Percentiles rank a stretch among this genome's conserved stretches.
Evolutionary conservation across 2,113 vertebrate species (phyloP).

Genomic region (Cyprinodon tularosa): DNA sequence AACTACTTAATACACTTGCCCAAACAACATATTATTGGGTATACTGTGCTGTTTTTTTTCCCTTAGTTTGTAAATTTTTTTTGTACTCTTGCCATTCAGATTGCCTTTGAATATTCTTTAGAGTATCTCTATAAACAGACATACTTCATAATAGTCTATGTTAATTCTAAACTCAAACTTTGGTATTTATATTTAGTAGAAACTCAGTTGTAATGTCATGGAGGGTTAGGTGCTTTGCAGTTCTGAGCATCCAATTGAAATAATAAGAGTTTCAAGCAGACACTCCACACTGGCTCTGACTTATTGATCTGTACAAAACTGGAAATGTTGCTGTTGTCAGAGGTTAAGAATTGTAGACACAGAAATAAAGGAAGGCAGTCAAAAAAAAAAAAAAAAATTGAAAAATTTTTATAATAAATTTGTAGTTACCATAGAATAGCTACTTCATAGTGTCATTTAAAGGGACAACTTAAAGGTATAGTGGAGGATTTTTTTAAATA

Average conservation of each 20-base stretch:
- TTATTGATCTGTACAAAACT: constrained; percentile 60
- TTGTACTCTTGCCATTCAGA: background rate
- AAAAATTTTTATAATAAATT: too few species aligned
- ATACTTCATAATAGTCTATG: background rate
- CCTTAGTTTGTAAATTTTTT: background rate
- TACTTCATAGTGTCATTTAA: background rate
- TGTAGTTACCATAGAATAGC: background rate
- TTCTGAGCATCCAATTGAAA: constrained; percentile 52
- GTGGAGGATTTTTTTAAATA: too few species aligned
- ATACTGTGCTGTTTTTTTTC: background rate
- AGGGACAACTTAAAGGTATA: background rate
- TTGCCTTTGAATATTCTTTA: background rate
- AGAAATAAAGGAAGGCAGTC: constrained; percentile 13
- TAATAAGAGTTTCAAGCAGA: constrained; percentile 55
- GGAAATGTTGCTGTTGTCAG: constrained; percentile 16
- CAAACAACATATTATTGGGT: background rate
- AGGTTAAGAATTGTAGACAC: constrained; percentile 38
- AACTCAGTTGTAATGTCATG: constrained; percentile 51
- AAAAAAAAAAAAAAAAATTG: background rate
- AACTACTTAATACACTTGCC: background rate
- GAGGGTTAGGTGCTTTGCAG: constrained; percentile 44
- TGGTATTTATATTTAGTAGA: constrained; percentile 24
- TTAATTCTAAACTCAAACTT: constrained; percentile 3
- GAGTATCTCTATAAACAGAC: too few species aligned
- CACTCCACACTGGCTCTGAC: constrained; percentile 51